Base-by-base conservation (phyloP, 2,888 invertebrate genomes). In the Lacanobia wlatinum region DNA sequence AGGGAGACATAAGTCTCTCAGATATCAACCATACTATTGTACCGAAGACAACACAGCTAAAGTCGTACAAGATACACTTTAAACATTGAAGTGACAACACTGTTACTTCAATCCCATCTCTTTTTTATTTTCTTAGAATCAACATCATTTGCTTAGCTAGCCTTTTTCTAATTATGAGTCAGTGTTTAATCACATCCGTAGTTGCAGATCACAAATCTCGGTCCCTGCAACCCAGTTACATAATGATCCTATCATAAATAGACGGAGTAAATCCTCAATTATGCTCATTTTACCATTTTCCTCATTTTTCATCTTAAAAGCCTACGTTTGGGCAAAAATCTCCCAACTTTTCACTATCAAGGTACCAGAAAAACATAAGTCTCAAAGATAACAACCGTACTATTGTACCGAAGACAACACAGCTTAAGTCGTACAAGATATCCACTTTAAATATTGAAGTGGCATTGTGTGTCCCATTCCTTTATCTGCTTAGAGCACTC, bases 381-480 rank as follows among this genome's bases (percentile, higher is more conserved):
- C 59, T 48, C 16, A 40, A 8, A 53, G 28, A 56, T 72, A 52
- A 16, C 55, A 63, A 58, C 10, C 52, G 28, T 46, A 52, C 64
- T 64, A 52, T 73, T 65, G 46, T 65, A 40, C 40, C 12, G 40
- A 7, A 67, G 34, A 74, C 52, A 60, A 59, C 46, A 74, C 50
- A 28, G 34, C 53, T 67, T 18, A 69, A 63, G 16, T 53, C 53
- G 62, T 69, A 69, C 46, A 63, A 76, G 75, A 59, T 59, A 76
- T 76, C 69, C 75, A 76, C 76, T 76, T 76, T 65, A 62, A 77
- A 77, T 77, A 76, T 69, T 64, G 65, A 76, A 77, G 69, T 58
- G 52, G 76, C 62, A 62, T 75, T 76, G 70, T 70, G 48, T 76
- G 55, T 60, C 50, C 43, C 59, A 21, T 61, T 70, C 60, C 77